These are phyloP conservation scores for Trogon melanurus DNA, from an alignment of 2,113 vertebrate genomes.

Conservation along the genomic window DNA sequence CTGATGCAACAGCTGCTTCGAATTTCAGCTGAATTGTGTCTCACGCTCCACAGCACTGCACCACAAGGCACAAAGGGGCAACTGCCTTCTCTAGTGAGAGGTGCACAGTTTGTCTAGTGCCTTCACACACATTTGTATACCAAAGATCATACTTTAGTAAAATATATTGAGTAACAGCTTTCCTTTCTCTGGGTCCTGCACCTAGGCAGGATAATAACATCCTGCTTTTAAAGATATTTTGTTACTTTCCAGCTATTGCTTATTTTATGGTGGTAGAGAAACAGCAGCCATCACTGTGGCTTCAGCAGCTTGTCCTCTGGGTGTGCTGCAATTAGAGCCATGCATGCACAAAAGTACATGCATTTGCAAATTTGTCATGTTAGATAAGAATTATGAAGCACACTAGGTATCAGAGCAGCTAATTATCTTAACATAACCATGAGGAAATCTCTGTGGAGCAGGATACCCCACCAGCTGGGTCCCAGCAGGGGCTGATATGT, in stretches of 20 bases:
- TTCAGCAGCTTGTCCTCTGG: background rate
- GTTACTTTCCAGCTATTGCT: background rate
- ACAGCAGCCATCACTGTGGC: accelerated
- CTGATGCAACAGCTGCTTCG: background rate
- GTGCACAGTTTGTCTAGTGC: accelerated
- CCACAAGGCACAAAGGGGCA: accelerated
- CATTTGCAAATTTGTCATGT: slow-evolving; percentile 5
- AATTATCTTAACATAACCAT: slow-evolving; percentile 20
- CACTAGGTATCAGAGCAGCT: background rate
- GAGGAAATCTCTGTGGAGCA: background rate
- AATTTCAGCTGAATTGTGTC: background rate
- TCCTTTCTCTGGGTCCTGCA: background rate
- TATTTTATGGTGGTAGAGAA: background rate
- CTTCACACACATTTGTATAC: background rate
- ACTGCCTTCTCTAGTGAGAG: background rate
- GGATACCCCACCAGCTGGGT: background rate
- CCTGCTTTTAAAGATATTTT: background rate
- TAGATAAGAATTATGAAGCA: background rate
- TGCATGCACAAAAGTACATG: background rate
- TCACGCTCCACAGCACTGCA: accelerated
- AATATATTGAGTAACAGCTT: background rate
- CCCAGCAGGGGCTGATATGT: background rate
- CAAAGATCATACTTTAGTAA: background rate
- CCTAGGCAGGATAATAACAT: background rate
- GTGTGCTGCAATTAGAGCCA: background rate